Conservation (phyloP, 2,888 invertebrate genomes). For the Lycocerus yunnanus region DNA sequence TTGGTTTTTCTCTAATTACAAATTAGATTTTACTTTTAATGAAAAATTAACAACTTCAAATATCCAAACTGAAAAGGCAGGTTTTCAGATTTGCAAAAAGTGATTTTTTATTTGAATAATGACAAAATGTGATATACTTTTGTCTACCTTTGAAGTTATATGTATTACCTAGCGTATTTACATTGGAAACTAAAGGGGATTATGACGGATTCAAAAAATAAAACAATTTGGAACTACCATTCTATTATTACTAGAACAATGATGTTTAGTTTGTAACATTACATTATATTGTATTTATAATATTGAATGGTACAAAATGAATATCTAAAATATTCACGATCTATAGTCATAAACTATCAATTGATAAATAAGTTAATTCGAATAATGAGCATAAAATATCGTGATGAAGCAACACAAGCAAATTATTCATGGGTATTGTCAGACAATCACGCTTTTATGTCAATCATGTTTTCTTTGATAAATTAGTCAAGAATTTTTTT, state of each 20-base stretch:
- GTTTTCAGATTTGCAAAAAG: no score
- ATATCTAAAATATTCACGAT: background rate
- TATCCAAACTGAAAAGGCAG: no score
- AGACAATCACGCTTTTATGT: background rate
- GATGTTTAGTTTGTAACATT: background rate
- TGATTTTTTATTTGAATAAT: no score
- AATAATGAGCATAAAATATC: background rate
- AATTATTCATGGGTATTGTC: background rate
- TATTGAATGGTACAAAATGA: background rate
- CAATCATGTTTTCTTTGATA: background rate
- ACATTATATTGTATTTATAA: background rate
- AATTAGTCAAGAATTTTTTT: background rate
- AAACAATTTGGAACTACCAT: background rate
- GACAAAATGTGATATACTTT: no score
- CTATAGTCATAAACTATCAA: background rate
- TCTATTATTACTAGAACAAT: background rate
- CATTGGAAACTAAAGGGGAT: no score
- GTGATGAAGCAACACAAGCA: background rate
- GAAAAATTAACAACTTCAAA: background rate
- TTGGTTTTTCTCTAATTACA: no score
- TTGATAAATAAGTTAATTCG: background rate
- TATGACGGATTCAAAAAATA: no score
- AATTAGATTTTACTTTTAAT: background rate
- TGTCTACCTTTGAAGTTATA: no score
- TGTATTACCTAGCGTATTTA: no score